Conservation (phyloP, 2,888 invertebrate species). For the Cerastoderma edule region DNA sequence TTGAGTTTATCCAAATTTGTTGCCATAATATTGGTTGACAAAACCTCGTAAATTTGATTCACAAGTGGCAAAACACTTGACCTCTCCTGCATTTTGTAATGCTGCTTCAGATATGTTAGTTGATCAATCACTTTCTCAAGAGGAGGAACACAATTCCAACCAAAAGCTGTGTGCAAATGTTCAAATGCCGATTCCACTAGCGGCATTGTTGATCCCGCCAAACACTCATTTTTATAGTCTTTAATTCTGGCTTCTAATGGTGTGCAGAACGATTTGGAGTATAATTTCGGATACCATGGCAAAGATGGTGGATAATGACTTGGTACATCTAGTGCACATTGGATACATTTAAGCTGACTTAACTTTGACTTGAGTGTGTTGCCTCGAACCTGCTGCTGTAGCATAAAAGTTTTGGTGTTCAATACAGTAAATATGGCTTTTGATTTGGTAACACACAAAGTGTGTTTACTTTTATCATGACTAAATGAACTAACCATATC, state of each 20-base stretch:
- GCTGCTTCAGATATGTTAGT: slow-evolving; percentile 30
- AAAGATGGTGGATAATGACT: slow-evolving; percentile 25
- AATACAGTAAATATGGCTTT: slow-evolving; percentile 7
- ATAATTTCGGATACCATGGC: slow-evolving; percentile 31
- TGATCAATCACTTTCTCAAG: slow-evolving; percentile 36
- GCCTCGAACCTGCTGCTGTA: background rate
- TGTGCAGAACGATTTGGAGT: slow-evolving; percentile 8
- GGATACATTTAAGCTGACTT: slow-evolving; percentile 27
- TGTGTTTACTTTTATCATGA: background rate
- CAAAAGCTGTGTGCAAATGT: slow-evolving; percentile 18
- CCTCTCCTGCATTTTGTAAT: slow-evolving; percentile 27
- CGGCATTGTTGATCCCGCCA: slow-evolving; percentile 46
- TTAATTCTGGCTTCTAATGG: slow-evolving; percentile 30
- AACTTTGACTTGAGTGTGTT: background rate
- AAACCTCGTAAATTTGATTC: slow-evolving; percentile 1
- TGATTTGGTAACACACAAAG: slow-evolving; percentile 9
- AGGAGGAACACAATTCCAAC: slow-evolving; percentile 23
- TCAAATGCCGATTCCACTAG: slow-evolving; percentile 18
- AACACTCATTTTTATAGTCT: slow-evolving; percentile 14
- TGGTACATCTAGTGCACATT: slow-evolving; percentile 4
- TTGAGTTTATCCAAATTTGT: background rate
- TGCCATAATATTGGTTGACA: background rate
- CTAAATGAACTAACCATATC: background rate
- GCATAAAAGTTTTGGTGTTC: background rate
- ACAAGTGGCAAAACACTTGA: slow-evolving; percentile 37